Evolutionary conservation across 2,888 invertebrate species (phyloP).

Genomic region (Epirrita christyi): DNA sequence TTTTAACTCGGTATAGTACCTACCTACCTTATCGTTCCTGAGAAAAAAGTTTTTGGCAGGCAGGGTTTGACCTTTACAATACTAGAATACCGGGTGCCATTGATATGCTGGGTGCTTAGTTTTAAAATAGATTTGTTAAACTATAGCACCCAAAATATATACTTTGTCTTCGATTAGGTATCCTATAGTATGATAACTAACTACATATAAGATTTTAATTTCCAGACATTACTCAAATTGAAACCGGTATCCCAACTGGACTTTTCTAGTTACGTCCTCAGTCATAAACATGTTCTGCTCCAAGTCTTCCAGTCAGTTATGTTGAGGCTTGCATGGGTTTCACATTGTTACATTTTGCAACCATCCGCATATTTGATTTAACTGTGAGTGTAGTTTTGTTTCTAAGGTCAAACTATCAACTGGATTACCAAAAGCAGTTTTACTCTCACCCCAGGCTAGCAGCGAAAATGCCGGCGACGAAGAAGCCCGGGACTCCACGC

Average conservation of each 20-base stretch:
- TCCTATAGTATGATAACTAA: too few species aligned
- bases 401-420: not conserved
- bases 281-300: constrained; percentile 45
- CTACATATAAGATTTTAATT: constrained; percentile 45
- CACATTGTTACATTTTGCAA: constrained; percentile 37
- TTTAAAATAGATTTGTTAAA: too few species aligned
- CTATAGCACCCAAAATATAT: too few species aligned
- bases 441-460: constrained; percentile 94
- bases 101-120: too few species aligned
- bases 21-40: too few species aligned
- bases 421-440: constrained; percentile 2
- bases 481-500: constrained; percentile 94
- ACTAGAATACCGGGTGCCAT: too few species aligned
- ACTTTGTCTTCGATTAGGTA: too few species aligned
- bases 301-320: constrained; percentile 54
- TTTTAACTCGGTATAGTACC: too few species aligned
- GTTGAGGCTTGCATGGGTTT: constrained; percentile 46
- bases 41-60: too few species aligned
- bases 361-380: not conserved
- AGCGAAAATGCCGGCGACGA: constrained; percentile 97
- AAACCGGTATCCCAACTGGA: constrained; percentile 70
- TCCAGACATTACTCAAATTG: constrained; percentile 54
- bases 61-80: too few species aligned
- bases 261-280: constrained; percentile 64
- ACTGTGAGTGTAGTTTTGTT: not conserved